Base-by-base conservation (phyloP, 2,888 invertebrate species). In the Parapristionchus giblindavisi region DNA sequence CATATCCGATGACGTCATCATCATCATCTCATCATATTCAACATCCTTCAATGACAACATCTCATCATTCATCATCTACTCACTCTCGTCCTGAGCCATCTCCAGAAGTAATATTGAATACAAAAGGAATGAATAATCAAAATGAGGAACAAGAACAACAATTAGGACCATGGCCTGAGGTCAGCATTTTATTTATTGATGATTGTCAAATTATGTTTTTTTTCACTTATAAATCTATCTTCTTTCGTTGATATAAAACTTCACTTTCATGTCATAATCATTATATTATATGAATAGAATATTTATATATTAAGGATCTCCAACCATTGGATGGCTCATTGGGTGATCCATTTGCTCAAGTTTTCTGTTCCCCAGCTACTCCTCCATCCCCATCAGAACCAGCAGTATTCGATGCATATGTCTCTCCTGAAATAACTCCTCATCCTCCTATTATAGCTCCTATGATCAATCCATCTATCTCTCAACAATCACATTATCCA, bases 281-380 rank as follows among this genome's bases (percentile, higher is more conserved):
- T 14, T 43, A 17, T 43, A 17, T 14, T 43, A 8, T 43, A 8
- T 17, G 4, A 34, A 65, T 43, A 3, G 17, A 43, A 21, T 29
- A 24, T 54, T 14, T 60, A 8, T 71, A 27, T 40, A 34, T 0
- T 43, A 60, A 73, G 73, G 73, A 73, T 48, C 73, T 73, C 1
- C 56, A 27, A n/a, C 61, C 58, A 24, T 8, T 61, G 5, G 60
- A 61, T 17, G 73, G 34, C 5, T 6, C 36, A 11, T 14, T 24
- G 27, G 27, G 63, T 36, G 73, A 73, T 51, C 73, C 73, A 27
- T 73, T 73, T 61, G 73, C 61, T 24, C 73, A 73, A 48, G 61
- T 73, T 51, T 73, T 73, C 51, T 73, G 73, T 58, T 54, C 71
- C 32, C 32, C 73, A 21, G n/a, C 60, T 11, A 73, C 73, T 43